Conservation (phyloP, 1,140 invertebrate species). For the Liolophura sinensis region DNA sequence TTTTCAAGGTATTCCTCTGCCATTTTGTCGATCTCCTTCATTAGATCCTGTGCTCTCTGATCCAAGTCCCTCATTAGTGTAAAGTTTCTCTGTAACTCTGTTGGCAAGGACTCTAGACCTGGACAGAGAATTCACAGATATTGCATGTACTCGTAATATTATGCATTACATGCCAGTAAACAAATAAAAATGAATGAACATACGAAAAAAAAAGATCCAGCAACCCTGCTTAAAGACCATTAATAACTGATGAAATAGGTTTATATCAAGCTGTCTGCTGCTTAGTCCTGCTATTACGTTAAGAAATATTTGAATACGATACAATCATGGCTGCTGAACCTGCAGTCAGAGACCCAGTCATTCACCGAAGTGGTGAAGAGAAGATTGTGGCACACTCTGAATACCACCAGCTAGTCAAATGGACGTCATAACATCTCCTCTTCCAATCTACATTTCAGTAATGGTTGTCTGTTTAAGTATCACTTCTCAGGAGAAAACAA, state of each 20-base stretch:
- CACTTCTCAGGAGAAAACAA: no score
- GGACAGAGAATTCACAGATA: constrained; percentile 39
- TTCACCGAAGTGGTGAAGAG: no score
- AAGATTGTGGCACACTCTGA: no score
- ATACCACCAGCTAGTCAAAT: neutral
- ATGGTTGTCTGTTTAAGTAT: no score
- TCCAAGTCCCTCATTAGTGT: constrained; percentile 95
- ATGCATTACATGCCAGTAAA: neutral
- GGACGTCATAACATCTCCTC: no score
- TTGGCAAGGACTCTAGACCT: constrained; percentile 91
- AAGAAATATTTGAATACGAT: neutral
- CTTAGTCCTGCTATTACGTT: neutral
- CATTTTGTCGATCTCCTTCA: constrained; percentile 87
- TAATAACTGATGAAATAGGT: no score
- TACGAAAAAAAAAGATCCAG: neutral
- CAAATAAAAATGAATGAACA: neutral
- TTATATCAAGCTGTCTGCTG: no score
- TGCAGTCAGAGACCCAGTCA: neutral
- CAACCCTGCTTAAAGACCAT: neutral
- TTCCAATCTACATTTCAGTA: no score
- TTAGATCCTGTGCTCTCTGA: constrained; percentile 79
- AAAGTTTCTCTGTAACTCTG: constrained; percentile 93
- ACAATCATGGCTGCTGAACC: neutral
- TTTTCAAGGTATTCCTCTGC: constrained; percentile 82
- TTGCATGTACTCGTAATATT: neutral